A percentile compares a stretch with the other conserved stretches of the same genome.
These are phyloP conservation scores for Geotrypetes seraphini DNA, from an alignment of 2,797 vertebrate species.

Conservation along the genomic window DNA sequence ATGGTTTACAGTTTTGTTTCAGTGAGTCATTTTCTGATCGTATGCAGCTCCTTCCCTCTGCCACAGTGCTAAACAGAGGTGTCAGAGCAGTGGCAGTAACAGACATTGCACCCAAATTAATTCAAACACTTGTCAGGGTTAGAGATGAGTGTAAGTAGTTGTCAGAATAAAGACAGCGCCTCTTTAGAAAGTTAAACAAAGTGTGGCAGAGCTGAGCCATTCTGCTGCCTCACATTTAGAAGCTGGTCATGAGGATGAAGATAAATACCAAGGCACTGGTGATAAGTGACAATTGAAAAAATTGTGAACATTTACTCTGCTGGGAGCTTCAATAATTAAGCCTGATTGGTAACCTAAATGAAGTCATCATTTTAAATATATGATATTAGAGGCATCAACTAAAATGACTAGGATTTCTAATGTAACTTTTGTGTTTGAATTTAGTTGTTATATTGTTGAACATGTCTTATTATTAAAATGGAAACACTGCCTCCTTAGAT, in stretches of 20 bases:
- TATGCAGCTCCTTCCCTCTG: too few species aligned
- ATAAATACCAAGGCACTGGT: neutral
- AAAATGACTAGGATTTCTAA: too few species aligned
- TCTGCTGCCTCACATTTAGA: neutral
- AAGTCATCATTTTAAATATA: conserved; percentile 14
- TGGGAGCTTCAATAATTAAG: neutral
- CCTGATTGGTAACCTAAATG: conserved; percentile 11
- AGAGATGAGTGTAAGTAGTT: neutral
- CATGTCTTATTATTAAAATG: too few species aligned
- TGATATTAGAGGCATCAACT: too few species aligned
- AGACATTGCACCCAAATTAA: neutral
- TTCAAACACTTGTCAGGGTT: neutral
- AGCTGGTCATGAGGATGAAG: neutral
- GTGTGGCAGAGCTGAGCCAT: neutral
- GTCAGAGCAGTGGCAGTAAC: neutral
- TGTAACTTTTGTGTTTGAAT: too few species aligned
- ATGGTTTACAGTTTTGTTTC: too few species aligned
- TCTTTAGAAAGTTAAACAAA: neutral
- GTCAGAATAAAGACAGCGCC: neutral
- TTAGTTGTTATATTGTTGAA: too few species aligned
- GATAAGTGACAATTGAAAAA: conserved; percentile 9
- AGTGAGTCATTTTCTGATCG: neutral
- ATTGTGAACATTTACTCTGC: conserved; percentile 3
- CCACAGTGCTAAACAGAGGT: neutral
- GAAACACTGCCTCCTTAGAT: too few species aligned